phyloP scores from a whole-genome alignment of 2,113 vertebrate genomes.

The Tapirus terrestris region DNA sequence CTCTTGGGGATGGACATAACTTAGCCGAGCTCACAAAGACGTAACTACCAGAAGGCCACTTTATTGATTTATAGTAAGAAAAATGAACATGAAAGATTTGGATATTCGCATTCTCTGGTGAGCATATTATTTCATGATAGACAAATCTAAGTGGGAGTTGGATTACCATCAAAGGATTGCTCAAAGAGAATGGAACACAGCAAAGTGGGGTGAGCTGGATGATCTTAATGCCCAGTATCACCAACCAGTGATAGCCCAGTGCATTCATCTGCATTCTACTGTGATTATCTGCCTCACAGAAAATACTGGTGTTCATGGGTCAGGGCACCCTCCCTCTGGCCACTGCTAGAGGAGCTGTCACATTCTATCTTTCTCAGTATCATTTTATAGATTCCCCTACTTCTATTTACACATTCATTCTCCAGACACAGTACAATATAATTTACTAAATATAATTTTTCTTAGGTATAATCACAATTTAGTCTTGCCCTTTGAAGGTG shows the following conservation, averaged over 20 bases:
- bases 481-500: background rate
- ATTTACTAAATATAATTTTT: background rate
- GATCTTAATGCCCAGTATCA: background rate
- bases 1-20: background rate
- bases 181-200: background rate
- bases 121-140: background rate
- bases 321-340: background rate
- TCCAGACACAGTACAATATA: background rate
- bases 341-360: background rate
- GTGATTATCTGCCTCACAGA: background rate
- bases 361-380: background rate
- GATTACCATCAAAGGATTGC: background rate
- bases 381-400: background rate
- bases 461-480: background rate
- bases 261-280: background rate
- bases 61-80: background rate
- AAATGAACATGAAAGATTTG: background rate
- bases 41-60: background rate
- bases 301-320: background rate
- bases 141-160: background rate
- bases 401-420: background rate
- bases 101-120: background rate
- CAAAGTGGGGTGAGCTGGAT: background rate
- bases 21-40: constrained; percentile 7
- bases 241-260: too few relatives aligned